Percentiles rank a stretch among this genome's conserved stretches.
phyloP scores from a whole-genome alignment of 53 echinoderm and acorn worm species.

The Patiria pectinifera region DNA sequence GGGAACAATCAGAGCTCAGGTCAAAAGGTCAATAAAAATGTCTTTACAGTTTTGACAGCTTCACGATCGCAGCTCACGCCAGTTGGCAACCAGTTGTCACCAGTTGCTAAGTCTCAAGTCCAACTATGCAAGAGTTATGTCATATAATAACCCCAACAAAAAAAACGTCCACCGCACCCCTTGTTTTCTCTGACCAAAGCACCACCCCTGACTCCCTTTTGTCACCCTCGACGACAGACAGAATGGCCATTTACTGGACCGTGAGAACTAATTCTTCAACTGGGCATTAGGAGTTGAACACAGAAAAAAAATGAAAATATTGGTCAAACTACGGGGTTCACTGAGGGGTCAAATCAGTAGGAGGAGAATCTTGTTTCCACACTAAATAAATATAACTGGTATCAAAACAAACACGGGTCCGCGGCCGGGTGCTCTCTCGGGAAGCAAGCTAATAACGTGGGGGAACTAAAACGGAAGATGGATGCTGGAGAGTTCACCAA shows the following conservation, averaged over 20 bases:
- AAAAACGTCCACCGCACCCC: background rate
- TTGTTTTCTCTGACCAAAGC: background rate
- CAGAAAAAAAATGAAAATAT: background rate
- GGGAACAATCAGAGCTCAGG: background rate
- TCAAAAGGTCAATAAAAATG: background rate
- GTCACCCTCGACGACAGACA: background rate
- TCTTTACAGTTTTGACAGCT: background rate
- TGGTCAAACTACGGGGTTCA: constrained; percentile 21
- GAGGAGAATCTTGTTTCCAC: constrained; percentile 16
- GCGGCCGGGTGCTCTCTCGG: background rate
- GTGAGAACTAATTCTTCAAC: background rate
- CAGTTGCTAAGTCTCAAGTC: background rate
- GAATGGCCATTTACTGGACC: constrained; percentile 9
- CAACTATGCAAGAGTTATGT: background rate
- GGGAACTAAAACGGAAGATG: background rate
- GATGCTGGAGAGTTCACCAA: too few species aligned
- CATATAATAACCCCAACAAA: background rate
- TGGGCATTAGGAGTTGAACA: background rate
- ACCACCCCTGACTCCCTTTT: background rate
- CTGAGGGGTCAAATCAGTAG: background rate
- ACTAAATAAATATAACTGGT: constrained; percentile 28
- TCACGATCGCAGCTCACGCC: background rate
- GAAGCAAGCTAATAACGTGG: background rate
- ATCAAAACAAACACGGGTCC: constrained; percentile 27
- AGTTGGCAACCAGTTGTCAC: background rate